These are phyloP conservation scores for Tenualosa ilisha DNA, from an alignment of 2,797 vertebrate genomes.

Conservation along the genomic window DNA sequence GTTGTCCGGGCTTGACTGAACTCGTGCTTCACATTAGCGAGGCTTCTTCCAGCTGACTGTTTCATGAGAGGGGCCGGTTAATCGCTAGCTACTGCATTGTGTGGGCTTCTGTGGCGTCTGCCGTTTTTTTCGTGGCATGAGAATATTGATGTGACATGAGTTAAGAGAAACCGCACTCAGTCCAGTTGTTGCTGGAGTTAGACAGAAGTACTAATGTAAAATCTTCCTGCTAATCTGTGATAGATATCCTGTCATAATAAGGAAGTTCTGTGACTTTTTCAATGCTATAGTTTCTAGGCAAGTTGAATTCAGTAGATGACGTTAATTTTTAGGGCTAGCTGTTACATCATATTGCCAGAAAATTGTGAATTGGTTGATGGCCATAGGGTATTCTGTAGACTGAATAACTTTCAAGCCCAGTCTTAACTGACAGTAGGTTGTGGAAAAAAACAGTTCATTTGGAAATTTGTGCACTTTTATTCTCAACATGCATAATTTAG, in stretches of 20 bases:
- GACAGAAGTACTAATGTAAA: not conserved
- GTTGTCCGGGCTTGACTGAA: conserved; percentile 11
- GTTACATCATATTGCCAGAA: not conserved
- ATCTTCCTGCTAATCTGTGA: not conserved
- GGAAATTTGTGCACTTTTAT: not conserved
- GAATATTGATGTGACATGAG: conserved; percentile 20
- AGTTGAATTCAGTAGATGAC: not conserved
- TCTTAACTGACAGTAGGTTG: not conserved
- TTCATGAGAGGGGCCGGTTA: not conserved
- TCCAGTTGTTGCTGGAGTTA: not conserved
- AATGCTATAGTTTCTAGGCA: not conserved
- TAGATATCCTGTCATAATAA: not conserved
- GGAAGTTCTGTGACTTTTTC: not conserved
- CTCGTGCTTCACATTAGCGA: conserved; percentile 24
- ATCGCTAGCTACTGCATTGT: conserved; percentile 3
- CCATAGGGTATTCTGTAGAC: not conserved
- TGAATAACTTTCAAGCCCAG: not conserved
- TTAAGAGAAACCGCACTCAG: not conserved
- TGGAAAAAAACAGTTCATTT: not conserved
- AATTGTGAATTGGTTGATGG: not conserved
- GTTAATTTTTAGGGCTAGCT: not conserved
- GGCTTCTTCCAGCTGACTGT: conserved; percentile 9
- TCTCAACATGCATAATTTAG: not conserved
- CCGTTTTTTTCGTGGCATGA: not conserved
- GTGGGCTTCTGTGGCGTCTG: conserved; percentile 7